These are phyloP conservation scores for Drepana arcuata DNA, from an alignment of 1,140 invertebrate species.

Conservation along the genomic window DNA sequence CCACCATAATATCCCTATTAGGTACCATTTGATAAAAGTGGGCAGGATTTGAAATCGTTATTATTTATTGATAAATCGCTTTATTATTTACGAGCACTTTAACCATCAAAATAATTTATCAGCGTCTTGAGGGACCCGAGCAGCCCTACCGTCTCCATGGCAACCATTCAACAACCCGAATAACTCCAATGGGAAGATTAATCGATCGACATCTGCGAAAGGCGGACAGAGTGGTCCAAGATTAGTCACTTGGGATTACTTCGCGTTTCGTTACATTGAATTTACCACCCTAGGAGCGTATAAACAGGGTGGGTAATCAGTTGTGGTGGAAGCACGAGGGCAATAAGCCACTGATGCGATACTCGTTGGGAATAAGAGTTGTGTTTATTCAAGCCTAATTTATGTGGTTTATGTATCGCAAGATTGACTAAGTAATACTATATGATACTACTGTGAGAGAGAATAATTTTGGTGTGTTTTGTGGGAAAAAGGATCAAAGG, in stretches of 20 bases:
- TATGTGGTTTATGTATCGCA: slow-evolving; percentile 23
- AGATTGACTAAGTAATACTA: too few relatives aligned
- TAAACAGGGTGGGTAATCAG: neutral
- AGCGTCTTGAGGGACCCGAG: neutral
- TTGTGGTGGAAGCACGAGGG: slow-evolving; percentile 5
- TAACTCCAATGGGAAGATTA: slow-evolving; percentile 47
- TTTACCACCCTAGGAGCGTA: slow-evolving; percentile 7
- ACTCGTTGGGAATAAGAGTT: slow-evolving; percentile 20
- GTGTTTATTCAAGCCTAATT: slow-evolving; percentile 24
- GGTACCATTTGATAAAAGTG: too few relatives aligned
- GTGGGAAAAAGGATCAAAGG: too few relatives aligned
- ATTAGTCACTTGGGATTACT: slow-evolving; percentile 49
- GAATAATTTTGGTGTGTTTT: too few relatives aligned
- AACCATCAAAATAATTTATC: too few relatives aligned
- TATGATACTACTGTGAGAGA: too few relatives aligned
- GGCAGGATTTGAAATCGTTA: too few relatives aligned
- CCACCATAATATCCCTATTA: too few relatives aligned
- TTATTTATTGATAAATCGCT: too few relatives aligned
- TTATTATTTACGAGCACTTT: too few relatives aligned
- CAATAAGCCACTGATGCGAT: too few relatives aligned
- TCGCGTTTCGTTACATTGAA: slow-evolving; percentile 1
- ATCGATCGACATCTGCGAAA: slow-evolving; percentile 46
- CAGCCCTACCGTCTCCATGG: slow-evolving; percentile 19
- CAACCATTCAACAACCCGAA: slow-evolving; percentile 33
- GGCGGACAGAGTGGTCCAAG: slow-evolving; percentile 36